Evolutionary conservation across 1,140 invertebrate species (phyloP), one percentile per base, ranked within the genome.

Genomic region (Sarcophaga bullata): DNA sequence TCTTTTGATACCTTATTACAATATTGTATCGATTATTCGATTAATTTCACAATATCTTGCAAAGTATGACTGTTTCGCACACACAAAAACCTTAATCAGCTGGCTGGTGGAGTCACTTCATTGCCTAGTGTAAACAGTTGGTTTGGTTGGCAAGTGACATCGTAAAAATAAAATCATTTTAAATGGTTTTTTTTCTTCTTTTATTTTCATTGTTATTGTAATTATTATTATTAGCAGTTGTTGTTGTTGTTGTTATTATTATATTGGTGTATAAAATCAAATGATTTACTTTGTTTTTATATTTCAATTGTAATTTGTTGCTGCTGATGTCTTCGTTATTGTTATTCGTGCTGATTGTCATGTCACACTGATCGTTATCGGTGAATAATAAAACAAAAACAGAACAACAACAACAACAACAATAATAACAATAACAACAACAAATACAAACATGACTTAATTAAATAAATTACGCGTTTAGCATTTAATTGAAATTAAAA

Each of bases 401-500:
- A 37, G 25, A 37, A 37, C 25, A 37, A 37, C 25, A 37, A 37
- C 25, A 37, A 37, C 1, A 37, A 37, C 25, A 37, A 37, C 4
- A 37, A 37, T 4, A 37, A 37, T 2, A 37, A 37, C 25, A 37
- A 37, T 4, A 37, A 37, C 25, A 37, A 37, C 25, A 37, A 68
- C 19, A 25, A 68, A 68, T 52, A 37, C 80, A 80, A 47, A 73
- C 58, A 80, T 83, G 78, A 80, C 62, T 83, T 83, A 83, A 80
- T 83, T 80, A 83, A 83, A 76, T 73, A 80, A 83, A 83, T 83
- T 83, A 80, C 76, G 82, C 82, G 76, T 78, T 83, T 80, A 46
- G 76, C 72, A 83, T 80, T 82, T 73, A 78, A 82, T 76, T 75
- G 73, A 50, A 49, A 52, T 82, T 15, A 15, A 76, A 73, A 37